Evolutionary conservation across 2,888 invertebrate species (phyloP), one percentile per base, ranked within the genome.

Genomic region (Sphecodes monilicornis): DNA sequence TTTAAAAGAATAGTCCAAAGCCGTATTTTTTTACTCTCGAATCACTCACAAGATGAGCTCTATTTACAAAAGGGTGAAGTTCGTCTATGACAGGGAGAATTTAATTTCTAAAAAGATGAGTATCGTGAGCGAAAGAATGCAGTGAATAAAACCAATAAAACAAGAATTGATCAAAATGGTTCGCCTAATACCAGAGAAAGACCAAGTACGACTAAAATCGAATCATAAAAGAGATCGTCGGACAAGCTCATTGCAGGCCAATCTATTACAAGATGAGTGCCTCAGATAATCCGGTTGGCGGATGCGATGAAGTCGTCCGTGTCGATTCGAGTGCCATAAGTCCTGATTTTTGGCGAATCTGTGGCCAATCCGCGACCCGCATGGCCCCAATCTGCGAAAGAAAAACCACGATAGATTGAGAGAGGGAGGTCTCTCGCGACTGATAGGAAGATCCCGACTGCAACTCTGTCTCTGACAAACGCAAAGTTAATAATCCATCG

Each of bases 351-450:
- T 75, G 74, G 46, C 74, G 77, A 84, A 87, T 91, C 90, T 89
- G 85, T 84, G 89, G 89, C 89, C 91, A 91, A 91, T 92, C 90
- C 88, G 89, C 90, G 90, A 90, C 90, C 90, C 90, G 76, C 84
- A 88, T 88, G 88, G 86, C 88, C 90, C 84, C 91, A 89, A 91
- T 90, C 88, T 87, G 75, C 84, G 86, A 84, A 82, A 83, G 80
- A 86, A 74, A 81, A 85, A 81, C 82, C 73, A 41, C 57, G 69
- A 72, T 50, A 73, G 78, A 84, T 76, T 80, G 76, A 11, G 22
- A 41, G 64, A 26, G 50, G 41, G 68, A 29, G 46, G 66, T 26
- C 6, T 29, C 18, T 11, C 13, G 60, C 66, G 75, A 16, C 43
- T 10, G 54, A 29, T 57, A 71, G 80, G 66, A 82, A 71, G 72